Conservation (phyloP, 2,113 vertebrate genomes). For the Lampris megalopsis region DNA sequence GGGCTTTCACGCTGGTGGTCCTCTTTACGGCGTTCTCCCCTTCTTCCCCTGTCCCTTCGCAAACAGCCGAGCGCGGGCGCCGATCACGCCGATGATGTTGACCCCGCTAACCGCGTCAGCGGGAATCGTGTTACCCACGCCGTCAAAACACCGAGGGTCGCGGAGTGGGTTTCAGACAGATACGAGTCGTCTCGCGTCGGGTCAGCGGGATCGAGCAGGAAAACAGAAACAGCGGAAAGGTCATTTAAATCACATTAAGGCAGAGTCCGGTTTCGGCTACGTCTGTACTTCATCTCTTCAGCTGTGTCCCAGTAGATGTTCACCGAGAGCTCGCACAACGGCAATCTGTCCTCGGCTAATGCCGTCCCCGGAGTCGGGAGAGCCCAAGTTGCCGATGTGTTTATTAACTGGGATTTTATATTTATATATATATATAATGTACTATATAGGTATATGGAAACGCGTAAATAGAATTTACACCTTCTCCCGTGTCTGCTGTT, state of each 20-base stretch:
- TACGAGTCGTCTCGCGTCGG: constrained; percentile 38
- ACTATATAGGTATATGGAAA: neutral
- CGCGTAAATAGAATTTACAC: constrained; percentile 69
- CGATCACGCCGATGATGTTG: constrained; percentile 4
- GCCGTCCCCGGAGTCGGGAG: constrained; percentile 17
- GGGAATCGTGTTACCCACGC: constrained; percentile 66
- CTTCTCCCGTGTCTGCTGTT: constrained; percentile 31
- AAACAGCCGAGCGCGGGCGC: constrained; percentile 30
- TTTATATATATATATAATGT: constrained; percentile 30
- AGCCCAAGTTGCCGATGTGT: constrained; percentile 18
- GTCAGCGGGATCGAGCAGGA: constrained; percentile 59
- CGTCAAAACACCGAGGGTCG: constrained; percentile 23
- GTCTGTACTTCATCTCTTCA: constrained; percentile 33
- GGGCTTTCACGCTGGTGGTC: constrained; percentile 64
- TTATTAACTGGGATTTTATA: constrained; percentile 9
- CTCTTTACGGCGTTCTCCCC: constrained; percentile 37
- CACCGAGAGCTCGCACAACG: neutral
- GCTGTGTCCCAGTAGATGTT: constrained; percentile 51
- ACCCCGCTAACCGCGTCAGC: constrained; percentile 51
- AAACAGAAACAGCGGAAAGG: constrained; percentile 42
- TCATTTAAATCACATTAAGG: constrained; percentile 49
- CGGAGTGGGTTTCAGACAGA: constrained; percentile 58
- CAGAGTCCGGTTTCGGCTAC: constrained; percentile 38
- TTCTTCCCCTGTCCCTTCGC: constrained; percentile 14
- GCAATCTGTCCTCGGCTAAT: constrained; percentile 18